These are phyloP conservation scores for Corydoras maculifer DNA, from an alignment of 2,113 vertebrate genomes.

Conservation along the genomic window DNA sequence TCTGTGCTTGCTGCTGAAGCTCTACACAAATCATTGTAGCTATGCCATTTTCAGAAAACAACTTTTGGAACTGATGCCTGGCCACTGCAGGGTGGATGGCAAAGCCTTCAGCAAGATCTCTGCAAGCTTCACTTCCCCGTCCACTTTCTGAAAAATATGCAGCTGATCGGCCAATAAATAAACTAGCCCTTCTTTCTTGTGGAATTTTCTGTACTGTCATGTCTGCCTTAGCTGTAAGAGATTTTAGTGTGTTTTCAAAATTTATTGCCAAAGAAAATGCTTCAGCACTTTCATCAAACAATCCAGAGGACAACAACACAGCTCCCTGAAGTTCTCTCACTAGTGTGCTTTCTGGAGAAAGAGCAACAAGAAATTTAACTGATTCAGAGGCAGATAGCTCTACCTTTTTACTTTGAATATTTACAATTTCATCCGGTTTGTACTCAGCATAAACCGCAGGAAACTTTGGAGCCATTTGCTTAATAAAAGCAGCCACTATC, in stretches of 20 bases:
- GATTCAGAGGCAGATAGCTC: constrained; percentile 45
- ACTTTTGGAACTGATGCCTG: constrained; percentile 59
- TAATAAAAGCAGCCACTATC: constrained; percentile 62
- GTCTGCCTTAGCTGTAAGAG: too few species aligned
- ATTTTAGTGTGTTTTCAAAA: too few species aligned
- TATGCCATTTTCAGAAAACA: constrained; percentile 62
- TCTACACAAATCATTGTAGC: constrained; percentile 53
- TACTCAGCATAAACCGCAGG: constrained; percentile 29
- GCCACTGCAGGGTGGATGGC: constrained; percentile 62
- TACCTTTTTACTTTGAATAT: constrained; percentile 11
- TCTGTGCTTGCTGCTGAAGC: constrained; percentile 67
- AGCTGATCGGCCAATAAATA: constrained; percentile 73
- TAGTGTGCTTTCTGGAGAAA: constrained; percentile 58
- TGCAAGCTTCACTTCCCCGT: constrained; percentile 54
- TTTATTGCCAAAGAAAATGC: constrained; percentile 55
- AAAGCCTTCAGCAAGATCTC: constrained; percentile 77
- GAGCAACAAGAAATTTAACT: constrained; percentile 62
- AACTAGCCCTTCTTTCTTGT: constrained; percentile 50
- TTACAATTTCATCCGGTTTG: constrained; percentile 4
- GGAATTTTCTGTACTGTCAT: background rate
- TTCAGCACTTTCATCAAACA: constrained; percentile 67
- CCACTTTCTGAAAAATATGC: constrained; percentile 69
- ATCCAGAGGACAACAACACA: constrained; percentile 59
- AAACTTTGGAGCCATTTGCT: constrained; percentile 42
- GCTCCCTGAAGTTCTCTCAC: constrained; percentile 58